Evolutionary conservation across 2,888 invertebrate species (phyloP), one percentile per base, ranked within the genome.

Genomic region (Amitus sp.): DNA sequence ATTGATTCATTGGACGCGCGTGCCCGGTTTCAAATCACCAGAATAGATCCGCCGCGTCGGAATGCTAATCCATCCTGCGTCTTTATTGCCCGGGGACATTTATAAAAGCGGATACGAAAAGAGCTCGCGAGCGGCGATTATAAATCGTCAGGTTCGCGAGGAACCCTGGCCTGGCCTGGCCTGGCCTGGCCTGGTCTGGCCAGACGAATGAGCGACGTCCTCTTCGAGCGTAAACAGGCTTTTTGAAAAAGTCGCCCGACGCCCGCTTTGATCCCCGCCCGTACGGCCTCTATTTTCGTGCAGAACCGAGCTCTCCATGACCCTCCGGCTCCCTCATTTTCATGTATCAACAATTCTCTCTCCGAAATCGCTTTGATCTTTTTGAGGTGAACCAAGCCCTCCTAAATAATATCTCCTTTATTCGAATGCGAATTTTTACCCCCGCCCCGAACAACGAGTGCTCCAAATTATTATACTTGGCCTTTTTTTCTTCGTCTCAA

Each of bases 1-100:
- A 82, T 82, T 82, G 82, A 82, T 82, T 82, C 80, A 82, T 82
- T 80, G 79, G 76, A 75, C 80, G 79, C 82, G 82, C 82, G 82
- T 81, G 82, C 78, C 79, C 76, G 72, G 73, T 76, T 80, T 79
- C 78, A 78, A 81, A 82, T 80, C 80, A 80, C 82, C 76, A 80
- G 80, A 82, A 82, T 82, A 82, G 80, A 81, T 78, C 73, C 74
- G 70, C 61, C 67, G 75, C 72, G 72, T 71, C 72, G 79, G 79
- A 77, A 82, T 78, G 77, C 79, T 79, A 80, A 82, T 82, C 80
- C 80, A 79, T 80, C 79, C 72, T 73, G 73, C 72, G 75, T 79
- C 78, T 80, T 80, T 80, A 80, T 79, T 80, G 79, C 80, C 69
- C 73, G 58, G 71, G 66, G 76, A 77, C 78, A 73, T 77, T 77